Evolutionary conservation across 2,888 invertebrate species (phyloP).

Genomic region (Coelinius sp.): DNA sequence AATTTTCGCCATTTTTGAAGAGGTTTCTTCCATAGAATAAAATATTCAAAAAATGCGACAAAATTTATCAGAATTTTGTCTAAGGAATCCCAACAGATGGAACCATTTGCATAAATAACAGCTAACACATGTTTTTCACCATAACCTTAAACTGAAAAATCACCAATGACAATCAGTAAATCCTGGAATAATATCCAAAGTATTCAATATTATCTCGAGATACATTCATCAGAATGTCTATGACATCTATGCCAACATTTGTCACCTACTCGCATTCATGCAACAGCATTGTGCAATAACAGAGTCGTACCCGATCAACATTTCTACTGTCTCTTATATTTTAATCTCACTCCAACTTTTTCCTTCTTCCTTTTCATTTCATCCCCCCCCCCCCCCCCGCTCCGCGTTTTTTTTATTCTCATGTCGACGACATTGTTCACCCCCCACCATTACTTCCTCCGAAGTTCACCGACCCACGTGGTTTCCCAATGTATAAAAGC

Average conservation of each 20-base stretch:
- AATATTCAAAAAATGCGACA: no score
- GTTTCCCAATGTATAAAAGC: conserved; percentile 60
- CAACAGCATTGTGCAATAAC: conserved; percentile 37
- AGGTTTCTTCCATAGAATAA: no score
- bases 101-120: no score
- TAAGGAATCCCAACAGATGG: no score
- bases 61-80: no score
- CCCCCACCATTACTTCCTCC: conserved; percentile 24
- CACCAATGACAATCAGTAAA: no score
- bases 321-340: conserved; percentile 33
- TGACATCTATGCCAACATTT: conserved; percentile 18
- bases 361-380: conserved; percentile 16
- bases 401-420: neutral
- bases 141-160: no score
- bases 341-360: conserved; percentile 19
- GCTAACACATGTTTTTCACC: no score
- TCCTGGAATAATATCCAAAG: neutral
- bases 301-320: neutral
- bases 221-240: conserved; percentile 27
- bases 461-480: conserved; percentile 63
- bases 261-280: conserved; percentile 11
- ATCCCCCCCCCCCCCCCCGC: no score
- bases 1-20: no score
- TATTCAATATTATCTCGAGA: neutral
- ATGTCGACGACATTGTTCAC: conserved; percentile 17